Base-by-base conservation (phyloP, 92 coral and sea anemone species). In the Paragorgia papillata region DNA sequence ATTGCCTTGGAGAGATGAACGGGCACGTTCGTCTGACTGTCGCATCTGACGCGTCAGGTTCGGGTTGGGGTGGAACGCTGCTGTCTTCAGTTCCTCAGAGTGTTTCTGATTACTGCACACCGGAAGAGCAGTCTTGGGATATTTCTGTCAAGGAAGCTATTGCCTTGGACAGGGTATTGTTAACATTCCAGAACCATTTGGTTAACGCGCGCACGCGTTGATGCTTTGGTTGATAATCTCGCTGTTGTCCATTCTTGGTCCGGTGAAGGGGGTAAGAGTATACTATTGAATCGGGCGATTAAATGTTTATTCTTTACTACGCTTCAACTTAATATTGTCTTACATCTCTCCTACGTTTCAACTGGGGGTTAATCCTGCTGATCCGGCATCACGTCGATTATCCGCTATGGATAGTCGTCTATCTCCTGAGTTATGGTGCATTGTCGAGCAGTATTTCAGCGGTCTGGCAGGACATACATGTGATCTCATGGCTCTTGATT, bases 131-230 rank as follows among this genome's bases (percentile, higher is more conserved):
- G 26, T 63, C 74, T 33, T 77, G 74, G 74, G 74, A 77, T 56
- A 77, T 77, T 32, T 46, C 83, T 39, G 64, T 71, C 24, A 63
- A 77, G 74, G 74, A 77, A 63, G 74, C 82, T 33, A 46, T 32
- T 50, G 63, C 82, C 48, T 15, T 77, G 28, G 82, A 77, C 35
- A 62, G 82, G 28, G 59, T 63, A 71, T 32, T 37, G 43, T 10
- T 77, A 5, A 37, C 43, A 37, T 37, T 37, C 43, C 43, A 37
- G 43, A 37, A 37, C 33, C 82, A 61, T 22, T 15, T 79, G 31
- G 51, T 27, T 24, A 79, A 79, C n/a, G n/a, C n/a, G n/a, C 57
- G 41, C 73, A 21, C 41, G 82, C 19, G 82, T 76, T 27, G 82
- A 76, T 61, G 82, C 55, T 21, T 61, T 76, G 60, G 73, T 61